Evolutionary conservation across 2,888 invertebrate genomes (phyloP).

Genomic region (Cataglyphis livida): DNA sequence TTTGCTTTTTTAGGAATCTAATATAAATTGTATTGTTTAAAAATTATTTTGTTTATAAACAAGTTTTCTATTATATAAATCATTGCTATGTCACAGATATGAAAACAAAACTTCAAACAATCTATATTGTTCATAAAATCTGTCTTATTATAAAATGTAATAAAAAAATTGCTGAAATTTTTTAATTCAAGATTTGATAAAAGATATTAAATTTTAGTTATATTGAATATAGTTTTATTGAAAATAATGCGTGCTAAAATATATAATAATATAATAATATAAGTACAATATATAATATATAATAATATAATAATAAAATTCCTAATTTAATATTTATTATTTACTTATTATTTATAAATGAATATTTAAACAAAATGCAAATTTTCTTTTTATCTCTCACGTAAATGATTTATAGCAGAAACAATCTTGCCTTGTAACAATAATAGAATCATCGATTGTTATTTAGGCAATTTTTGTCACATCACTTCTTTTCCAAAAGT

Average conservation of each 20-base stretch:
- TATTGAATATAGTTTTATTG: neutral
- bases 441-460: neutral
- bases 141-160: no score
- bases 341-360: no score
- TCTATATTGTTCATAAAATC: neutral
- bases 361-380: neutral
- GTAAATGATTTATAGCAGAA: neutral
- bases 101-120: neutral
- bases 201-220: neutral
- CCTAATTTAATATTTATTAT: neutral
- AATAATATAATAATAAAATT: neutral
- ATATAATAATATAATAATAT: neutral
- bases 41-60: neutral
- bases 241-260: neutral
- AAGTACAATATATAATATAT: no score
- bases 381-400: neutral
- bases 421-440: neutral
- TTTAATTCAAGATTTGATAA: neutral
- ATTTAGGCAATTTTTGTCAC: neutral
- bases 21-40: neutral
- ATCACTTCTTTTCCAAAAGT: neutral
- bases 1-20: neutral
- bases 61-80: neutral
- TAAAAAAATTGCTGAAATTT: neutral
- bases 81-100: neutral